phyloP scores from a whole-genome alignment of 2,888 invertebrate species.

The Scaptomyza flava region DNA sequence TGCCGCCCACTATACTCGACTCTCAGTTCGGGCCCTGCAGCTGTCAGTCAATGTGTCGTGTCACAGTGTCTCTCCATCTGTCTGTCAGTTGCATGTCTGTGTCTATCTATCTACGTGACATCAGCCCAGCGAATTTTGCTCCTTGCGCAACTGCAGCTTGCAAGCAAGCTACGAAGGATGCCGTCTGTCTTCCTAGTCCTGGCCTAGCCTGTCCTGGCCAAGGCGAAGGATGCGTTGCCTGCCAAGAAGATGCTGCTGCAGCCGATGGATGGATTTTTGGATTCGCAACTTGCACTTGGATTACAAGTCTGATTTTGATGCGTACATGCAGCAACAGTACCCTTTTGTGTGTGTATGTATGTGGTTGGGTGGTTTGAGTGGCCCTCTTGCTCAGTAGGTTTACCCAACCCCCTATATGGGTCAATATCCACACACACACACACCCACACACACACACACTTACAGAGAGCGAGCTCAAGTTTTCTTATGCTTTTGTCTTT shows the following conservation, averaged over 20 bases:
- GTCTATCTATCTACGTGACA: conserved; percentile 81
- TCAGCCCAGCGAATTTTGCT: conserved; percentile 69
- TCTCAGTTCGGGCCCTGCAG: conserved; percentile 61
- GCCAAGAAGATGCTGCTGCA: conserved; percentile 56
- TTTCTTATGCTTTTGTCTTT: conserved; percentile 80
- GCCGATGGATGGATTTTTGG: conserved; percentile 80
- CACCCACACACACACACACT: conserved; percentile 2
- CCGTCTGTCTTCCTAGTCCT: conserved; percentile 6
- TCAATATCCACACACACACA: conserved; percentile 41
- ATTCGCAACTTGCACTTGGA: conserved; percentile 81
- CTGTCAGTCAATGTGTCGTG: conserved; percentile 83
- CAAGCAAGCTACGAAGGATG: conserved; percentile 17
- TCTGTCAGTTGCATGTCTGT: conserved; percentile 82
- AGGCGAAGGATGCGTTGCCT: conserved; percentile 37
- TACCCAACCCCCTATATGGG: conserved; percentile 56
- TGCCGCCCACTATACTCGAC: conserved; percentile 17
- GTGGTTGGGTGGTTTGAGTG: conserved; percentile 11
- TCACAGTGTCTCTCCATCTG: conserved; percentile 82
- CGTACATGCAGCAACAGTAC: conserved; percentile 69
- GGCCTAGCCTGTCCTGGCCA: conserved; percentile 9
- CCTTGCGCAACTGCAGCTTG: conserved; percentile 59
- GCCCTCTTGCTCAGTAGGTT: conserved; percentile 46
- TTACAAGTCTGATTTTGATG: conserved; percentile 81
- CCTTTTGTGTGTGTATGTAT: conserved; percentile 21
- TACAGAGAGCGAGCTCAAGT: conserved; percentile 57